Evolutionary conservation across 1,140 invertebrate species (phyloP), one percentile per base, ranked within the genome.

Genomic region (Leguminivora glycinivorella): DNA sequence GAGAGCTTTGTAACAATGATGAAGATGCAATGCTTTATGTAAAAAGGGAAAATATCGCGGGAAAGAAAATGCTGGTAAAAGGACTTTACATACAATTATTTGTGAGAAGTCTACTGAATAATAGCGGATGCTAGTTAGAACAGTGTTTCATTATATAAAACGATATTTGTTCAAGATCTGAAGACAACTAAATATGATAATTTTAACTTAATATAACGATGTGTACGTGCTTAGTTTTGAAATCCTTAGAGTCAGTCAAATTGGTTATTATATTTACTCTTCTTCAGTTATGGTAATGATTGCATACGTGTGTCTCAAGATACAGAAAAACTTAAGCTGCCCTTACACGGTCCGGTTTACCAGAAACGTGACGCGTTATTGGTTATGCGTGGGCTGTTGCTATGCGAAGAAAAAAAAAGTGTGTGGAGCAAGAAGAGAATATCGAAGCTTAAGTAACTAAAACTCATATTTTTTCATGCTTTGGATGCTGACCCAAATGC

Each of bases 11-110:
- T 19, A 52, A 52, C 47, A 52, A 52, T 52, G 19, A 52, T 52
- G 47, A 52, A 19, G 43, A 47, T 17, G 43, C 14, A 22, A 52
- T 22, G 19, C 47, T 52, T 52, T 52, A 52, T 52, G 58, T n/a
- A 34, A 63, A 60, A 60, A 60, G n/a, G 14, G 24, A 63, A 29
- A 34, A 63, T 63, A n/a, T 29, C 58, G 58, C 24, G 14, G 24
- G 58, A 63, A 63, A 26, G 22, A 26, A 34, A 22, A 34, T 26
- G 2, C 1, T 29, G 4, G 1, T 60, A n/a, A 60, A 60, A 29
- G 22, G 56, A 10, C 14, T 17, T 43, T 6, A 43, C 47, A 52
- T 19, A 52, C 7, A 52, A 10, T 12, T 38, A 38, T 38, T 38
- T 38, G 10, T 14, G 10, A 3, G 14, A 38, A 14, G 34, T 38